Base-by-base conservation (phyloP, 2,888 invertebrate genomes). In the Diplazon laetatorius region DNA sequence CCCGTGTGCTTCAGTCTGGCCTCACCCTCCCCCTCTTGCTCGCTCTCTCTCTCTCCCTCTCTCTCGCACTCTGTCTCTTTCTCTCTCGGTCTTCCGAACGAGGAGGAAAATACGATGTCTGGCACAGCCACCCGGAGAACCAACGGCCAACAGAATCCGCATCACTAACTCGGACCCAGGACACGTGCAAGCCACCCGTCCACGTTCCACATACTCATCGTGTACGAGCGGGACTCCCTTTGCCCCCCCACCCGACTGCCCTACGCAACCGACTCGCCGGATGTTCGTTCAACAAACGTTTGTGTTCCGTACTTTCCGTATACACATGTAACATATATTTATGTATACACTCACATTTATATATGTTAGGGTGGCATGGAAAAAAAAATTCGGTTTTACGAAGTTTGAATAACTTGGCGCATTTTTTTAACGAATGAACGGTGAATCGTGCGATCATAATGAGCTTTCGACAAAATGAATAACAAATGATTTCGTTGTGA, bases 161-260 rank as follows among this genome's bases (percentile, higher is more conserved):
- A 63, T 71, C 76, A 72, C 66, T 66, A 57, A 76, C 68, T 79
- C 25, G 62, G 60, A 39, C 55, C 60, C 71, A 2, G 76, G 76
- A 79, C 78, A 79, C 78, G 78, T 79, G 78, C 78, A 76, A 66
- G 76, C 78, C 76, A 76, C 68, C 71, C 75, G 78, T 68, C 60
- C 62, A 60, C 71, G 71, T 72, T 71, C 68, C 73, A 68, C 50
- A 60, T 14, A 35, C 42, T 6, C 46, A 30, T 22, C 30, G n/a
- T 30, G 30, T 59, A 16, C 9, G 10, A 14, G 14, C 20, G 6
- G 37, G 35, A 35, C 20, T 6, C 18, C 39, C 37, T 37, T 4
- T 42, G 16, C 14, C 35, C 57, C 65, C 25, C 55, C 16, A n/a
- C 39, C 35, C 25, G n/a, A 48, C 48, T 35, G 30, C 35, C 16